phyloP scores from a whole-genome alignment of 2,113 vertebrate species.

The Glaucidium brasilianum region DNA sequence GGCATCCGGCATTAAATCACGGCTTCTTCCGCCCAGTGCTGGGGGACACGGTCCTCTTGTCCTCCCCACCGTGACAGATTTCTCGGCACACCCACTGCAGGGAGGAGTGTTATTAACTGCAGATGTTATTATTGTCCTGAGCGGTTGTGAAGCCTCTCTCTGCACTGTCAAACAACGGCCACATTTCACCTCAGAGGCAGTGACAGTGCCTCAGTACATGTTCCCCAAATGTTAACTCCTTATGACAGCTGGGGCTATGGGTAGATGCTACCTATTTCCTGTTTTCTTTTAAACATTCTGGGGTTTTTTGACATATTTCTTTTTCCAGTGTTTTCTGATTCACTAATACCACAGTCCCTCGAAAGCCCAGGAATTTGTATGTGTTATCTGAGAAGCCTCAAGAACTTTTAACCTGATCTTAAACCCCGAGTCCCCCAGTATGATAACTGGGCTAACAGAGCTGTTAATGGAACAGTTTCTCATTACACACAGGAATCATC shows the following conservation, averaged over 20 bases:
- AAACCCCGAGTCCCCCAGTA: background rate
- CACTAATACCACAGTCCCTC: background rate
- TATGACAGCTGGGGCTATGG: background rate
- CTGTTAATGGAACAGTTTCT: background rate
- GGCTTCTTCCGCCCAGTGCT: accelerated
- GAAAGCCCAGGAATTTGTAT: background rate
- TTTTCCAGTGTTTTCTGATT: background rate
- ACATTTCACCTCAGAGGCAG: background rate
- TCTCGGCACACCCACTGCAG: background rate
- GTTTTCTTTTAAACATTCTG: background rate
- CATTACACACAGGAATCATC: background rate
- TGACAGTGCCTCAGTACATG: background rate
- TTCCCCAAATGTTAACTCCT: background rate
- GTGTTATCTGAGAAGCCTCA: background rate
- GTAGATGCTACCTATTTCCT: background rate
- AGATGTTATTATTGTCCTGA: background rate
- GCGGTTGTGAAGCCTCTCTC: background rate
- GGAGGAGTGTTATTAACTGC: background rate
- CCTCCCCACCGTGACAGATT: background rate
- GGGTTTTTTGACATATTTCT: background rate
- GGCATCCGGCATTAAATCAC: accelerated
- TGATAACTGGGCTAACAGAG: background rate
- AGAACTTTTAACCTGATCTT: background rate
- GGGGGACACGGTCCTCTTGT: accelerated
- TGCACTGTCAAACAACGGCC: background rate